A percentile compares a stretch with the other conserved stretches of the same genome.
phyloP scores from a whole-genome alignment of 2,797 vertebrate species.

The Sphenodon punctatus region DNA sequence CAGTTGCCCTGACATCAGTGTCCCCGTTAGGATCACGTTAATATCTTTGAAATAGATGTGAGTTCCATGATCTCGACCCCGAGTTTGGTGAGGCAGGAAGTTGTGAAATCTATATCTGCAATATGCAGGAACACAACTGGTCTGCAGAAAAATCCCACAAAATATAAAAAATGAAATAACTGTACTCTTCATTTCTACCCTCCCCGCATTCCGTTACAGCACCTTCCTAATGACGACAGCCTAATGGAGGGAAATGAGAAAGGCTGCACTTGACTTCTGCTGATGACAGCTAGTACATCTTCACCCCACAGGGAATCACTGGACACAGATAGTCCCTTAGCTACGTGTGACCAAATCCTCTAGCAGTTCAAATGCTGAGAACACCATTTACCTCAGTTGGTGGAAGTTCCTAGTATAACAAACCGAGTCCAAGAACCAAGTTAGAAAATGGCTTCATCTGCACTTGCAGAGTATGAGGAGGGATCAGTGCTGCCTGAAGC shows the following conservation, averaged over 20 bases:
- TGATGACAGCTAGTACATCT: too few species aligned
- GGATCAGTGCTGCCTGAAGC: not conserved
- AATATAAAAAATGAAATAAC: not conserved
- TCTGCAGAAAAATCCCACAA: not conserved
- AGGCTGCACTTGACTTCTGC: too few species aligned
- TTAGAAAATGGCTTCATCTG: not conserved
- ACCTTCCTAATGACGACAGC: not conserved
- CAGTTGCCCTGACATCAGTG: slow-evolving; percentile 72
- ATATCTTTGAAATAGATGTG: slow-evolving; percentile 82
- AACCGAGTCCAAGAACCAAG: not conserved
- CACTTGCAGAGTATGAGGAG: not conserved
- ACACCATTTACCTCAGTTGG: not conserved
- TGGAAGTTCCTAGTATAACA: not conserved
- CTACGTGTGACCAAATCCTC: not conserved
- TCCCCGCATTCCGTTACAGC: not conserved
- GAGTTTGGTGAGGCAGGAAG: slow-evolving; percentile 74
- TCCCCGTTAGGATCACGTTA: slow-evolving; percentile 82
- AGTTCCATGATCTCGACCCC: slow-evolving; percentile 66
- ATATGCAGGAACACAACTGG: slow-evolving; percentile 80
- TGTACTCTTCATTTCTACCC: not conserved
- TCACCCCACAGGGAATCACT: too few species aligned
- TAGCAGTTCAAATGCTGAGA: not conserved
- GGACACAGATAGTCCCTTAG: too few species aligned
- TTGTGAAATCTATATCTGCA: slow-evolving; percentile 83
- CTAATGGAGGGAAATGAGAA: not conserved